Evolutionary conservation across 1,140 invertebrate genomes (phyloP).

Genomic region (Helicoverpa armigera): DNA sequence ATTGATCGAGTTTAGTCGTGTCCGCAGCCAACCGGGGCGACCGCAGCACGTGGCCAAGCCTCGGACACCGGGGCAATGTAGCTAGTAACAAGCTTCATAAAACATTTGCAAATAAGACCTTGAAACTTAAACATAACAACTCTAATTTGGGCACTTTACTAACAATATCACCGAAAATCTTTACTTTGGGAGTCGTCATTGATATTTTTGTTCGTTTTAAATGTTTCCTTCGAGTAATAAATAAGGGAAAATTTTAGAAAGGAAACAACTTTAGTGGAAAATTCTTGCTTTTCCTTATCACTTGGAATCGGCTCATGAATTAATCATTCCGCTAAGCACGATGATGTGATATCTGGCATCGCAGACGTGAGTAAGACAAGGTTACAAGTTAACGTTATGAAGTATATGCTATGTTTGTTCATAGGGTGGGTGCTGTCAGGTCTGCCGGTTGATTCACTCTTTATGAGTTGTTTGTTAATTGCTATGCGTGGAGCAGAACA

Average conservation of each 20-base stretch:
- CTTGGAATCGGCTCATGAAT: constrained; percentile 41
- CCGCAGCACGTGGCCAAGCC: constrained; percentile 3
- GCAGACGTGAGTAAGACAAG: constrained; percentile 38
- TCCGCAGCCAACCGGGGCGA: background rate
- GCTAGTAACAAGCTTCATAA: background rate
- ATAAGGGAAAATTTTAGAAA: constrained; percentile 3
- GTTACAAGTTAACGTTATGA: constrained; percentile 11
- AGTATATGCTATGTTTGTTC: background rate
- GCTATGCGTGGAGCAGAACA: constrained; percentile 20
- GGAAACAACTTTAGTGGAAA: background rate
- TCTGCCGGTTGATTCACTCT: constrained; percentile 4
- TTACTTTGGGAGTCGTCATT: background rate
- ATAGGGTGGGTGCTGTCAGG: constrained; percentile 4
- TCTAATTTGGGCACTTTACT: constrained; percentile 26
- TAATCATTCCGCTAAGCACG: constrained; percentile 21
- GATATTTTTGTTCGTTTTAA: background rate
- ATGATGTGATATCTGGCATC: constrained; percentile 39
- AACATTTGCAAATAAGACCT: constrained; percentile 36
- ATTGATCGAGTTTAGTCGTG: constrained; percentile 8
- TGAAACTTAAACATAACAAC: constrained; percentile 24
- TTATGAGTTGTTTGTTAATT: constrained; percentile 35
- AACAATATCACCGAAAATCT: constrained; percentile 11
- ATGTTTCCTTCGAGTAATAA: background rate
- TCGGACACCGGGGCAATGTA: background rate
- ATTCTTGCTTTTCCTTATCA: constrained; percentile 27